Conservation (phyloP, 2,113 vertebrate genomes). For the mouse (Mus musculus) region DNA sequence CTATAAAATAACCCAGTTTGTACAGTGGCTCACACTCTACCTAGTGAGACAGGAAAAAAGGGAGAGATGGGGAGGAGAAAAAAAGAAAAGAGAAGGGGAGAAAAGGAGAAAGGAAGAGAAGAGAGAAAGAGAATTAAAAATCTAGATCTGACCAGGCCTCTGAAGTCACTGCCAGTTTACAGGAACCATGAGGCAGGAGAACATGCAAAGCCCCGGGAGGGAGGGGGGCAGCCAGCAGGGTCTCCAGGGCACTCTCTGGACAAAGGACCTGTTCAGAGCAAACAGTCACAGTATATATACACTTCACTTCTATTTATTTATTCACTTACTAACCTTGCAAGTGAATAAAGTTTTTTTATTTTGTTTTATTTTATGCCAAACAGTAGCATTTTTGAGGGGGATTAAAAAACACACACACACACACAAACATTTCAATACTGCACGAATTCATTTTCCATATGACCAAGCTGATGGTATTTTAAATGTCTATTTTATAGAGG, state of each 20-base stretch:
- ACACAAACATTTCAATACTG: slow-evolving; percentile 6
- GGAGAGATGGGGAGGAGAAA: background rate
- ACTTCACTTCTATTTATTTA: background rate
- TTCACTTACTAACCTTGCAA: background rate
- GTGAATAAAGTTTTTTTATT: background rate
- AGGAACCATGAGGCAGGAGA: background rate
- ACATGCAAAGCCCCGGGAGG: background rate
- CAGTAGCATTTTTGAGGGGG: background rate
- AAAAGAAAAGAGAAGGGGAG: background rate
- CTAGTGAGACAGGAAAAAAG: background rate
- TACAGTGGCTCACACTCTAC: background rate
- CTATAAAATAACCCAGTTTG: background rate
- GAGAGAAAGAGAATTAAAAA: background rate
- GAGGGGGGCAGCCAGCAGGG: background rate
- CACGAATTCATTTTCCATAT: background rate
- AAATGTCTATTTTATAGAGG: slow-evolving; percentile 43
- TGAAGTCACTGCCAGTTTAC: background rate
- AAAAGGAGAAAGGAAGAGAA: background rate
- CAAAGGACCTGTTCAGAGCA: background rate
- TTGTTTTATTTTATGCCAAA: background rate
- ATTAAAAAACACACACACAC: background rate
- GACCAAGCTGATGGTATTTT: background rate
- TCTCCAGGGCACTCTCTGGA: background rate
- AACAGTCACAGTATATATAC: background rate
- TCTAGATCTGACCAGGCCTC: slow-evolving; percentile 4